Percentiles rank a stretch among this genome's conserved stretches.
phyloP scores from a whole-genome alignment of 1,140 invertebrate species.

The Nymphalis io region DNA sequence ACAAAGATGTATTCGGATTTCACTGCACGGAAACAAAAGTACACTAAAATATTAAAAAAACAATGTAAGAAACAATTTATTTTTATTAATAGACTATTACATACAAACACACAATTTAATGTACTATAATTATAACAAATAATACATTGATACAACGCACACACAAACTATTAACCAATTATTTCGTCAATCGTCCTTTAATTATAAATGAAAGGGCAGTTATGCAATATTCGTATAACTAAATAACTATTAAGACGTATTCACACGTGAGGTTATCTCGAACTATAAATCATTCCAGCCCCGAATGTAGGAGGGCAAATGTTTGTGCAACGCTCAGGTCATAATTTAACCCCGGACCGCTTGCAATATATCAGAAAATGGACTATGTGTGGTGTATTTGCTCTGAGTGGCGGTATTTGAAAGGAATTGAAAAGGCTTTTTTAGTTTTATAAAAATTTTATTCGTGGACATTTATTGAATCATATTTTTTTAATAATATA shows the following conservation, averaged over 20 bases:
- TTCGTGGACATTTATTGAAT: no score
- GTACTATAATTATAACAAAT: no score
- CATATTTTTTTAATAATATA: no score
- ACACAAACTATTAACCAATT: no score
- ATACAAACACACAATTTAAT: no score
- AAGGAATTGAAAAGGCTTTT: not conserved
- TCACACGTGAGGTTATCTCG: constrained; percentile 15
- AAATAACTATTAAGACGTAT: constrained; percentile 19
- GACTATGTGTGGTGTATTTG: not conserved
- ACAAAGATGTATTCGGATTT: no score
- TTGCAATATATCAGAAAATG: constrained; percentile 24
- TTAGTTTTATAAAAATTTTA: not conserved
- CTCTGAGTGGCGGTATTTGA: constrained; percentile 1
- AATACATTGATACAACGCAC: no score
- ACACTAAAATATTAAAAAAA: no score
- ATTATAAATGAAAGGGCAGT: not conserved
- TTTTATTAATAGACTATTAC: no score
- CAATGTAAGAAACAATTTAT: no score
- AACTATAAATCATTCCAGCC: constrained; percentile 26
- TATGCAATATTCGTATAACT: not conserved
- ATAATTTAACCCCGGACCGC: constrained; percentile 25
- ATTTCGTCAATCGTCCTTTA: no score
- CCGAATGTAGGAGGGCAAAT: constrained; percentile 30
- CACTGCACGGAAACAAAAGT: no score
- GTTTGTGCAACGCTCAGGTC: constrained; percentile 28